phyloP scores from a whole-genome alignment of 2,888 invertebrate species.

The Sipha maydis region DNA sequence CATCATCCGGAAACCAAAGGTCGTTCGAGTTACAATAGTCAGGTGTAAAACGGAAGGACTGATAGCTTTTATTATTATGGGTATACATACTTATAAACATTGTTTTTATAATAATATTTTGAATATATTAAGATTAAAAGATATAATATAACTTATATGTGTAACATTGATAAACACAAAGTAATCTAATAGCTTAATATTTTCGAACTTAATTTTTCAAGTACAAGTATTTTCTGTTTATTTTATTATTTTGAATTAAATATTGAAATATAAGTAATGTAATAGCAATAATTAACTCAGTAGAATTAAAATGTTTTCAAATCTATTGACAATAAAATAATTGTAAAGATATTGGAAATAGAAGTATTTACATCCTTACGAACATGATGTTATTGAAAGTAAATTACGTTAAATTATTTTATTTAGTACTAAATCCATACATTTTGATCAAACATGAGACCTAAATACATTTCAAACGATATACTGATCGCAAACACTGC shows the following conservation, averaged over 20 bases:
- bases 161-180: neutral
- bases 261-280: neutral
- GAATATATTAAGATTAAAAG: neutral
- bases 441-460: no score
- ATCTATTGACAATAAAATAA: no score
- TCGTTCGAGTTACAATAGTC: conserved; percentile 3
- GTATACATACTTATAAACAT: neutral
- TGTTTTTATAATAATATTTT: neutral
- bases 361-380: no score
- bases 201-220: no score
- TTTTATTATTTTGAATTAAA: neutral
- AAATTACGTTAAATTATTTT: no score
- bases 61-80: conserved; percentile 4
- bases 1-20: conserved; percentile 39
- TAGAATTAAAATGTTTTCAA: neutral
- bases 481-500: no score
- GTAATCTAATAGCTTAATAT: no score
- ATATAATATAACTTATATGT: neutral
- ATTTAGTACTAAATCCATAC: no score
- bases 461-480: no score
- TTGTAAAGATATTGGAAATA: no score
- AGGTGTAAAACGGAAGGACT: conserved; percentile 3
- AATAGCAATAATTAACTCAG: neutral
- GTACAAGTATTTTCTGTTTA: neutral
- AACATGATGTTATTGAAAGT: no score